Base-by-base conservation (phyloP, 1,140 invertebrate genomes). In the Cepaea nemoralis region DNA sequence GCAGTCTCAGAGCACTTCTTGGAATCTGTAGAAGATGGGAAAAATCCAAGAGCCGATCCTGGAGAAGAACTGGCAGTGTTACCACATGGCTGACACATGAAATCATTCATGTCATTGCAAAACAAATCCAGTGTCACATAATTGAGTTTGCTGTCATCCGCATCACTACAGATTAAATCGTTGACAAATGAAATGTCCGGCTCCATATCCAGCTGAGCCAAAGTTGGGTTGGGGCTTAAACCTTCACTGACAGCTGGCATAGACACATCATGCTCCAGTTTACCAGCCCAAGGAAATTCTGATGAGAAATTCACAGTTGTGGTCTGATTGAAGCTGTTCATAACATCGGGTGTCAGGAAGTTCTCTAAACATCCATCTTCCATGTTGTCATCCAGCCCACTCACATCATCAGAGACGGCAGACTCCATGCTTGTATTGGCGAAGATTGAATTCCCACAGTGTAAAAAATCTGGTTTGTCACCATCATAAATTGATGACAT, bases 201-300 rank as follows among this genome's bases (percentile, higher is more conserved):
- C n/a, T 80, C 78, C 66, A 80, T 71, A 24, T 73, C 42, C 5
- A 80, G 69, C 48, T 80, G 67, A n/a, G 69, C 33, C 35, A 80
- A 48, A n/a, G 78, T 71, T 48, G 78, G 67, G 24, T 67, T 67
- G 16, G 66, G n/a, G 19, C 59, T 39, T 8, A 66, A 50, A 39
- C 33, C 39, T 27, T 76, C 74, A 33, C n/a, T 55, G n/a, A n/a
- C 16, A 63, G 37, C 5, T 40, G 31, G 48, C 59, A 63, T 63
- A 6, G 59, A 27, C 27, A 63, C 59, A 63, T 63, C 59, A 31
- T 63, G 59, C 42, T 67, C 66, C 66, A 69, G 6, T 69, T 79
- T 79, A 27, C 10, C 59, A 27, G 37, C 31, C 77, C 77, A 79
- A 39, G 35, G 27, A 6, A 63, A 39, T 27, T 35, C 35, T 37